Conservation (phyloP, 2,797 vertebrate genomes). For the Poeciliopsis infans region DNA sequence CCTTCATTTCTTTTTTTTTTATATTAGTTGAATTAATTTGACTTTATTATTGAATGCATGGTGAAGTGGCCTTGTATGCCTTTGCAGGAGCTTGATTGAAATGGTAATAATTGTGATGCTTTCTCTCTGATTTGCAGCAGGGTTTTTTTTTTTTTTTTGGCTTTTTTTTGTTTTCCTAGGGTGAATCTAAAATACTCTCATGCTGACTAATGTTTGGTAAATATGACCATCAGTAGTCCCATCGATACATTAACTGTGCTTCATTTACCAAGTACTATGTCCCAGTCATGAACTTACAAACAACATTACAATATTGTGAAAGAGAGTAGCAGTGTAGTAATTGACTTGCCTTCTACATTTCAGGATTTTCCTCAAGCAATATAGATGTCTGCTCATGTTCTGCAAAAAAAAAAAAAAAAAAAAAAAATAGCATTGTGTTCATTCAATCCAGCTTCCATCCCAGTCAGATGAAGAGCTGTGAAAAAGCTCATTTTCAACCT, state of each 20-base stretch:
- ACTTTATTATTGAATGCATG: slow-evolving; percentile 77
- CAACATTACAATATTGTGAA: slow-evolving; percentile 39
- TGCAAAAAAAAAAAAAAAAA: slow-evolving; percentile 62
- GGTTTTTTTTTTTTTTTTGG: slow-evolving; percentile 5
- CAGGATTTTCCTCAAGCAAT: slow-evolving; percentile 55
- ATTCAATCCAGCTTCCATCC: slow-evolving; percentile 63
- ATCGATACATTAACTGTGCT: slow-evolving; percentile 56
- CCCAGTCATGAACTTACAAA: slow-evolving; percentile 31
- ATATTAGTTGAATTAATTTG: slow-evolving; percentile 70
- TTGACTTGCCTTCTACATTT: slow-evolving; percentile 62
- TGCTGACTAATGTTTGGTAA: slow-evolving; percentile 77
- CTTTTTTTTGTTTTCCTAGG: slow-evolving; percentile 27
- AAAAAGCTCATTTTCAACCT: slow-evolving; percentile 71
- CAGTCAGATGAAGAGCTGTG: slow-evolving; percentile 73
- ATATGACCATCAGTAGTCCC: slow-evolving; percentile 77
- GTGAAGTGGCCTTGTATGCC: slow-evolving; percentile 66
- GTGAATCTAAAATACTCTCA: slow-evolving; percentile 62
- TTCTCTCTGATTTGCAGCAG: slow-evolving; percentile 52
- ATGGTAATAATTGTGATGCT: slow-evolving; percentile 62
- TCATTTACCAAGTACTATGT: slow-evolving; percentile 38
- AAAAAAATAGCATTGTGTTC: slow-evolving; percentile 63
- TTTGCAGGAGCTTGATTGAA: slow-evolving; percentile 51
- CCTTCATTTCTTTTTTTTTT: slow-evolving; percentile 72
- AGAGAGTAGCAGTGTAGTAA: slow-evolving; percentile 60
- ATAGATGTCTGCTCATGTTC: slow-evolving; percentile 64